A percentile compares a stretch with the other conserved stretches of the same genome.
phyloP scores from a whole-genome alignment of 2,797 vertebrate genomes.

The Bradypus variegatus region DNA sequence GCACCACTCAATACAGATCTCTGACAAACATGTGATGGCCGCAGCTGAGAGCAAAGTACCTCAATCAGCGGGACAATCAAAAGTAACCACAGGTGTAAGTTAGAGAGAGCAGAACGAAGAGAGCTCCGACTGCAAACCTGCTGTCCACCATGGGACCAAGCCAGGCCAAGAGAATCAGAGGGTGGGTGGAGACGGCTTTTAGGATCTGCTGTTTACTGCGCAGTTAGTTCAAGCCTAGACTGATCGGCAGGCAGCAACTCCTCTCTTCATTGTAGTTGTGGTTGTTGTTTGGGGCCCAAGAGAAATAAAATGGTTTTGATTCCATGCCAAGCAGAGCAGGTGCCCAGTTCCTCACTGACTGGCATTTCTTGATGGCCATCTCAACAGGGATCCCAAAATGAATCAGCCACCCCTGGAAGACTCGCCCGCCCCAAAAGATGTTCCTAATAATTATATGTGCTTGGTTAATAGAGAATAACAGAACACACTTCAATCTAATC shows the following conservation, averaged over 20 bases:
- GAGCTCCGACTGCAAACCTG: neutral
- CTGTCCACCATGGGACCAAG: neutral
- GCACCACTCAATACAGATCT: neutral
- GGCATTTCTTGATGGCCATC: constrained; percentile 52
- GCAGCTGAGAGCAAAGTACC: neutral
- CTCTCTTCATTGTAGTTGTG: neutral
- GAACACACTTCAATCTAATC: constrained; percentile 50
- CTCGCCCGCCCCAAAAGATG: constrained; percentile 25
- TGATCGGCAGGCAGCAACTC: neutral
- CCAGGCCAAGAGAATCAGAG: neutral
- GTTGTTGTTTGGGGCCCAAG: neutral
- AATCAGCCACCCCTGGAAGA: constrained; percentile 42
- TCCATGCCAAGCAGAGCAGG: constrained; percentile 12
- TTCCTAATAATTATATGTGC: constrained; percentile 44
- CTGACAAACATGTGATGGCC: constrained; percentile 22
- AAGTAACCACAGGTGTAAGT: constrained; percentile 20
- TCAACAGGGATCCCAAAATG: constrained; percentile 29
- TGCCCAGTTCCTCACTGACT: neutral
- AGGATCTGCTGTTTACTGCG: neutral
- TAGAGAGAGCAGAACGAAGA: constrained; percentile 18
- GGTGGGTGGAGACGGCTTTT: neutral
- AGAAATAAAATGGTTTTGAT: constrained; percentile 47
- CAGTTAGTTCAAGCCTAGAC: neutral
- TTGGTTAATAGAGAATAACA: constrained; percentile 47
- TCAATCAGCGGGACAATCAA: constrained; percentile 19